These are phyloP conservation scores for Mimas tiliae DNA, from an alignment of 2,888 invertebrate genomes.

Conservation along the genomic window DNA sequence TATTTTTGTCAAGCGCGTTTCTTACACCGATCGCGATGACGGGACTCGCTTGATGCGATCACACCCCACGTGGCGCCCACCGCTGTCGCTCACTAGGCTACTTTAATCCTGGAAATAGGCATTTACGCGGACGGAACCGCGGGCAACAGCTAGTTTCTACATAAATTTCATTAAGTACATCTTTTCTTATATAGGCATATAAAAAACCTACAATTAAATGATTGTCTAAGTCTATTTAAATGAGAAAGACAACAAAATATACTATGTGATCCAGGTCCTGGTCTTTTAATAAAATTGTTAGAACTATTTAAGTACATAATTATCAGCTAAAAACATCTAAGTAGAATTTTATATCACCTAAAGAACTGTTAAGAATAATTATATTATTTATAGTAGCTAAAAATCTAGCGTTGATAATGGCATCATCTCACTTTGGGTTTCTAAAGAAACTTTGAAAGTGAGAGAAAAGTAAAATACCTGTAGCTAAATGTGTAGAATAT, in stretches of 20 bases:
- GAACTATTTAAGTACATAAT: not conserved
- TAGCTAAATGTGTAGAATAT: constrained; percentile 8
- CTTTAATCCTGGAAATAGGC: too few relatives aligned
- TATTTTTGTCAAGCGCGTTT: too few relatives aligned
- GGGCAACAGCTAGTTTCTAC: too few relatives aligned
- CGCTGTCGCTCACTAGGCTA: too few relatives aligned
- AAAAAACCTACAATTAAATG: too few relatives aligned
- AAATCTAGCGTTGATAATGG: constrained; percentile 36
- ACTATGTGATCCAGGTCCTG: not conserved
- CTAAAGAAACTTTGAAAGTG: constrained; percentile 70
- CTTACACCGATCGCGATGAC: too few relatives aligned
- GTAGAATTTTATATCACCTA: not conserved
- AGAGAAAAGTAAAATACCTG: constrained; percentile 38
- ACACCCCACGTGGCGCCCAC: too few relatives aligned
- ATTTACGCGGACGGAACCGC: too few relatives aligned
- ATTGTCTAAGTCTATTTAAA: too few relatives aligned
- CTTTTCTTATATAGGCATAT: too few relatives aligned
- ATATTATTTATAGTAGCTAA: not conserved
- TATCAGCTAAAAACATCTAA: not conserved
- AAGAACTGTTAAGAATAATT: not conserved
- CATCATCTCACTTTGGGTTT: constrained; percentile 68
- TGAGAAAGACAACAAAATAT: not conserved
- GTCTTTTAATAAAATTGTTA: not conserved
- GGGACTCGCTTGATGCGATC: too few relatives aligned
- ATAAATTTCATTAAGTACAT: too few relatives aligned